Conservation (phyloP, 1,140 invertebrate genomes). For the Patella vulgata region DNA sequence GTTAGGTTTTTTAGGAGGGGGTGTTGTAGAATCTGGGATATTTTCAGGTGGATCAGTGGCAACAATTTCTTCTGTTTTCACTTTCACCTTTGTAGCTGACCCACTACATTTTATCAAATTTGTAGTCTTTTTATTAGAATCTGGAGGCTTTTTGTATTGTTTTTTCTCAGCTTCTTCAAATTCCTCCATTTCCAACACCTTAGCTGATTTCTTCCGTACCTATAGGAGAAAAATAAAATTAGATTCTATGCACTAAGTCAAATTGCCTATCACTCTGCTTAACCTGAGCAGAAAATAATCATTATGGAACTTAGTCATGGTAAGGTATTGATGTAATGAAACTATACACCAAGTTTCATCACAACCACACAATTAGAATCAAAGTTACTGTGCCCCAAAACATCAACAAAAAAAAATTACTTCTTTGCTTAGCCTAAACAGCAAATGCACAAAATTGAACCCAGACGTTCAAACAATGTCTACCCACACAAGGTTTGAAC, state of each 20-base stretch:
- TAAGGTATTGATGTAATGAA: too few relatives aligned
- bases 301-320: too few relatives aligned
- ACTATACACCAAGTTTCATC: too few relatives aligned
- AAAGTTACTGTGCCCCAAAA: too few relatives aligned
- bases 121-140: slow-evolving; percentile 6
- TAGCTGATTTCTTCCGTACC: slow-evolving; percentile 93
- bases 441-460: too few relatives aligned
- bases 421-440: too few relatives aligned
- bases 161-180: slow-evolving; percentile 84
- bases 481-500: too few relatives aligned
- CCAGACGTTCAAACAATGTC: too few relatives aligned
- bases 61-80: slow-evolving; percentile 4
- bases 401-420: too few relatives aligned
- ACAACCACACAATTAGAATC: too few relatives aligned
- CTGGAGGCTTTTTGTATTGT: slow-evolving; percentile 26
- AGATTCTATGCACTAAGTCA: background rate
- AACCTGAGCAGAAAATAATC: too few relatives aligned
- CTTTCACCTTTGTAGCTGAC: slow-evolving; percentile 10
- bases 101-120: slow-evolving; percentile 7
- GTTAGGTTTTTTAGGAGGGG: slow-evolving; percentile 3
- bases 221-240: slow-evolving; percentile 10
- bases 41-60: background rate
- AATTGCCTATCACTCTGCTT: too few relatives aligned
- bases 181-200: slow-evolving; percentile 80
- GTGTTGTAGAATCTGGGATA: slow-evolving; percentile 5